These are phyloP conservation scores for Rugalucina vietnamica DNA, from an alignment of 2,888 invertebrate species.

Conservation along the genomic window DNA sequence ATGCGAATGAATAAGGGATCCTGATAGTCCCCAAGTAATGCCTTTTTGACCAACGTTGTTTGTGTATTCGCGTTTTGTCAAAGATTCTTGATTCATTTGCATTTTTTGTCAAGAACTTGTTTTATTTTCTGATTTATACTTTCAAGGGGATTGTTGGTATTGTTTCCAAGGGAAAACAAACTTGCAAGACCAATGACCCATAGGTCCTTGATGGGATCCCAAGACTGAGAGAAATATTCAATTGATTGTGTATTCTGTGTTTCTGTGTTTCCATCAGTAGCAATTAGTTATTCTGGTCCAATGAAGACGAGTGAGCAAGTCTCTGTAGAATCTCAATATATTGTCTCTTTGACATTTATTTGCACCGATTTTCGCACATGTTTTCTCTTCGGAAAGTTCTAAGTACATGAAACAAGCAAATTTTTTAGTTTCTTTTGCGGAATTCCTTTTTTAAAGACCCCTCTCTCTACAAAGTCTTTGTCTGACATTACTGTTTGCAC, in stretches of 20 bases:
- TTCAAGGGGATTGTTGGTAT: constrained; percentile 23
- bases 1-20: neutral
- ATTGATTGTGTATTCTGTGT: neutral
- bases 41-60: neutral
- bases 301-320: neutral
- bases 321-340: constrained; percentile 14
- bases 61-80: neutral
- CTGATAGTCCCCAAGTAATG: neutral
- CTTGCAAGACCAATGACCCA: neutral
- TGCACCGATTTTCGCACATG: constrained; percentile 6
- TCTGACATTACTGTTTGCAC: constrained; percentile 25
- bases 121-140: neutral
- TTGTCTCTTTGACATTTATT: constrained; percentile 13
- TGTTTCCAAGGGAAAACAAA: neutral
- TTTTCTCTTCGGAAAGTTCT: constrained; percentile 23
- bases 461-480: constrained; percentile 33
- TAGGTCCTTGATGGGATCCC: constrained; percentile 17
- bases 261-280: constrained; percentile 3
- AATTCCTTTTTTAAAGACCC: constrained; percentile 10
- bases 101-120: constrained; percentile 11
- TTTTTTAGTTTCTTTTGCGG: neutral
- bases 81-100: neutral
- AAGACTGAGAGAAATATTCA: constrained; percentile 5
- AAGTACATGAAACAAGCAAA: constrained; percentile 26
- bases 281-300: neutral